phyloP scores from a whole-genome alignment of 1,140 invertebrate species.

The Lepidurus packardi region DNA sequence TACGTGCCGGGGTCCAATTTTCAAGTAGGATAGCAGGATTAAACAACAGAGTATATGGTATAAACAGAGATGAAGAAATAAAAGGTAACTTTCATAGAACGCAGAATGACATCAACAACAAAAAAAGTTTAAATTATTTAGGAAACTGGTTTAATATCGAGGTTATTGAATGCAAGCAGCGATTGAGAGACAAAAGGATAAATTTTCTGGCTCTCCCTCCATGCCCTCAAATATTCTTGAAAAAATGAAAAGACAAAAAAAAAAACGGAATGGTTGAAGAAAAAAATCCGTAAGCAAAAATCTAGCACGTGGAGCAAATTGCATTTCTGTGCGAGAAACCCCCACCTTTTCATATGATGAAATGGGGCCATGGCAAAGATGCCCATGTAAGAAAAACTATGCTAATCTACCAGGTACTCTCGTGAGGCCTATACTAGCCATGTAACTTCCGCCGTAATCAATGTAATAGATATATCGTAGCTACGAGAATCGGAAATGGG shows the following conservation, averaged over 20 bases:
- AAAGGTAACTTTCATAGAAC: neutral
- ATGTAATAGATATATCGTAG: too few relatives aligned
- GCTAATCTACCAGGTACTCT: neutral
- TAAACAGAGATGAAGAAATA: neutral
- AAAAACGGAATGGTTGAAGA: neutral
- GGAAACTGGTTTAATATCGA: neutral
- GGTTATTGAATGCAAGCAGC: neutral
- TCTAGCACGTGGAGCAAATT: neutral
- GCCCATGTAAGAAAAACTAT: neutral
- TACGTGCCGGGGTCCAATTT: neutral
- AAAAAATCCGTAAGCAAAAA: neutral
- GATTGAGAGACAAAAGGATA: neutral
- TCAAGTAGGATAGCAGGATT: neutral
- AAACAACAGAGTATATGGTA: neutral
- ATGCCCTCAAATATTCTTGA: neutral
- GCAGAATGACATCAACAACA: neutral
- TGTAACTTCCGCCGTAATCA: neutral
- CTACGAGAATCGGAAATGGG: too few relatives aligned
- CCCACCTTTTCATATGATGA: neutral
- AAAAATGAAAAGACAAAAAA: neutral
- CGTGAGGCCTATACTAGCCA: neutral
- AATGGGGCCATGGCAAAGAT: neutral
- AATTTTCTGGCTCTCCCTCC: neutral
- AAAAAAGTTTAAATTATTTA: neutral
- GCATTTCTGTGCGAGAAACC: neutral